Evolutionary conservation across 1,140 invertebrate species (phyloP).

Genomic region (Trichogramma pretiosum): DNA sequence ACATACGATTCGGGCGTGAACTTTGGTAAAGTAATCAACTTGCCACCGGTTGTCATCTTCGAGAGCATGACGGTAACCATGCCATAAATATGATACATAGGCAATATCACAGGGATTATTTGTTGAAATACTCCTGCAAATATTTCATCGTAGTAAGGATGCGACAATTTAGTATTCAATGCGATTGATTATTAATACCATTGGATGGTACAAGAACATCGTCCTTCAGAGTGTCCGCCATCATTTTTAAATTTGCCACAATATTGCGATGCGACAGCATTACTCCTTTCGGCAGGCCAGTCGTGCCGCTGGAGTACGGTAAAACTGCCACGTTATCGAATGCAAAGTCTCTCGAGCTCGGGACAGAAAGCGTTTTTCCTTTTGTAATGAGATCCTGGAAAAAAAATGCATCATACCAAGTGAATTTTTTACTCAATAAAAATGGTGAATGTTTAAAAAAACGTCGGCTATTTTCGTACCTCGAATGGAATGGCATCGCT

Average conservation of each 20-base stretch:
- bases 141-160: too few species aligned
- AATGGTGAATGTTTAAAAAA: too few species aligned
- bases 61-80: slow-evolving; percentile 50
- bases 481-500: slow-evolving; percentile 32
- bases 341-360: slow-evolving; percentile 19
- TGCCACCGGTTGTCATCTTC: slow-evolving; percentile 53
- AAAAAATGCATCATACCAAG: slow-evolving; percentile 9
- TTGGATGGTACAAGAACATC: slow-evolving; percentile 26
- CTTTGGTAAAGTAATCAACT: slow-evolving; percentile 63
- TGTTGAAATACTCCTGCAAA: slow-evolving; percentile 47
- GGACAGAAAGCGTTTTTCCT: slow-evolving; percentile 30
- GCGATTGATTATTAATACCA: too few species aligned
- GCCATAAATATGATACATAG: slow-evolving; percentile 82
- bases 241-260: slow-evolving; percentile 57
- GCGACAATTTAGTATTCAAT: too few species aligned
- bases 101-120: slow-evolving; percentile 56
- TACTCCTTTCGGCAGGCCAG: slow-evolving; percentile 84
- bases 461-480: too few species aligned
- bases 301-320: slow-evolving; percentile 80
- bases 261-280: slow-evolving; percentile 75
- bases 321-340: slow-evolving; percentile 48
- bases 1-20: slow-evolving; percentile 61
- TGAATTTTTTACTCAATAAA: too few species aligned
- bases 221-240: slow-evolving; percentile 29
- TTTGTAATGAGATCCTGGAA: slow-evolving; percentile 34